phyloP scores from a whole-genome alignment of 2,113 vertebrate species.

The Daubentonia madagascariensis region DNA sequence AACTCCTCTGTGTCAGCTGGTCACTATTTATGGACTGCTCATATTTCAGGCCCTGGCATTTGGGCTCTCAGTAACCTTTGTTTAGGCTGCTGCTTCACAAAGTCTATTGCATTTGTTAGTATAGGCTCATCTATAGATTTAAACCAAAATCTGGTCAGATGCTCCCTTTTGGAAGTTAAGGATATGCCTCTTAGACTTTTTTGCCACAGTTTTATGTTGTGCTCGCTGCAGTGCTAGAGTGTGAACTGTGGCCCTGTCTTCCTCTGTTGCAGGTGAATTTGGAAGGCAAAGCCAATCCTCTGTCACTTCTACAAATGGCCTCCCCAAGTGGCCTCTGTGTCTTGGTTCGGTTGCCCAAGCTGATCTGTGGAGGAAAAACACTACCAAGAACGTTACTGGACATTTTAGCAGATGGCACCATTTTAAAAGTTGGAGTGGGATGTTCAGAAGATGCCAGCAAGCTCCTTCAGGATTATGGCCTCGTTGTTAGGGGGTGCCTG shows the following conservation, averaged over 20 bases:
- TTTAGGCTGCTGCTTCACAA: not conserved
- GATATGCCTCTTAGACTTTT: not conserved
- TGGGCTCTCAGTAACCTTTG: not conserved
- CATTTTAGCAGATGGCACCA: slow-evolving; percentile 85
- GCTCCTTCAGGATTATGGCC: slow-evolving; percentile 89
- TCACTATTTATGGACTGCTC: not conserved
- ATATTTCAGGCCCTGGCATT: not conserved
- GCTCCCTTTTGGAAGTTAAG: not conserved
- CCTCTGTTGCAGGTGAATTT: slow-evolving; percentile 87
- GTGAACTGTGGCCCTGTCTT: slow-evolving; percentile 26
- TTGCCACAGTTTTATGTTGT: not conserved
- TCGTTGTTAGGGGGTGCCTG: slow-evolving; percentile 88
- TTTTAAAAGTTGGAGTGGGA: slow-evolving; percentile 96
- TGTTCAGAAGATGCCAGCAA: slow-evolving; percentile 95
- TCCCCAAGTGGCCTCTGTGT: slow-evolving; percentile 90
- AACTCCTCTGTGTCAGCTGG: not conserved
- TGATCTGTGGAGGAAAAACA: slow-evolving; percentile 79
- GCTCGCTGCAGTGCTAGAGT: not conserved
- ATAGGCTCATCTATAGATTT: not conserved
- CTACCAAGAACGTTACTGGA: slow-evolving; percentile 88
- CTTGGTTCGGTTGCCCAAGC: slow-evolving; percentile 89
- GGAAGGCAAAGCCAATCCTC: slow-evolving; percentile 86
- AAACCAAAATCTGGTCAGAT: not conserved
- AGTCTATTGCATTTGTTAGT: not conserved
- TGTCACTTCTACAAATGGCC: slow-evolving; percentile 94